Base-by-base conservation (phyloP, 1,140 invertebrate genomes). In the Microvelia longipes region DNA sequence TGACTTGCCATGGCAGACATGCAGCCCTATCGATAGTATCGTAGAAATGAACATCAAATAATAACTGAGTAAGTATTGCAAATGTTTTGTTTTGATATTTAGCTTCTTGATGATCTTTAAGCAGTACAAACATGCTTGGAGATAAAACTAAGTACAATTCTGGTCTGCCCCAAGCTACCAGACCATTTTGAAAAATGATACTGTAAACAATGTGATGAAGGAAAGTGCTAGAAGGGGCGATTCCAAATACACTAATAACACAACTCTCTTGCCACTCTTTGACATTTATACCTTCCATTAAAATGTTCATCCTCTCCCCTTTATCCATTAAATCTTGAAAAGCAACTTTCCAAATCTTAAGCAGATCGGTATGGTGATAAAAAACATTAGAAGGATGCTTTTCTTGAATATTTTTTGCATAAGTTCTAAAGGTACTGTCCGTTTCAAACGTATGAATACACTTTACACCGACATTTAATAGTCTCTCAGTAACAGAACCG, bases 241-340 rank as follows among this genome's bases (percentile, higher is more conserved):
- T 19, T 26, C 70, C 70, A 64, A 73, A 60, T n/a, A 73, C 30
- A 50, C 71, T 71, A 11, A 71, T n/a, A n/a, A 28, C 19, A 60
- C 64, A 68, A 1, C 71, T 35, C n/a, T 70, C 66, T 63, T 68
- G n/a, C 71, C 71, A 72, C 15, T 70, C 27, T 29, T 70, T 70
- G 0, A n/a, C 13, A n/a, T 66, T 50, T n/a, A 69, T 28, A 13
- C 60, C 67, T 28, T 28, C 14, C 29, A 69, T 35, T 19, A 69
- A 24, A 27, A n/a, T n/a, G 19, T 66, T 66, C n/a, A 71, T 13
- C 19, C 68, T 24, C 29, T 19, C 24, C 1, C 66, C 65, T 1
- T 60, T 24, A 66, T 72, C 68, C 28, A 68, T 24, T 63, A n/a
- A 67, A 28, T 70, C 71, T 70, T 67, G 50, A 50, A 63, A 70